Evolutionary conservation across 2,113 vertebrate genomes (phyloP), one percentile per base, ranked within the genome.

Genomic region (Podarcis cretensis): DNA sequence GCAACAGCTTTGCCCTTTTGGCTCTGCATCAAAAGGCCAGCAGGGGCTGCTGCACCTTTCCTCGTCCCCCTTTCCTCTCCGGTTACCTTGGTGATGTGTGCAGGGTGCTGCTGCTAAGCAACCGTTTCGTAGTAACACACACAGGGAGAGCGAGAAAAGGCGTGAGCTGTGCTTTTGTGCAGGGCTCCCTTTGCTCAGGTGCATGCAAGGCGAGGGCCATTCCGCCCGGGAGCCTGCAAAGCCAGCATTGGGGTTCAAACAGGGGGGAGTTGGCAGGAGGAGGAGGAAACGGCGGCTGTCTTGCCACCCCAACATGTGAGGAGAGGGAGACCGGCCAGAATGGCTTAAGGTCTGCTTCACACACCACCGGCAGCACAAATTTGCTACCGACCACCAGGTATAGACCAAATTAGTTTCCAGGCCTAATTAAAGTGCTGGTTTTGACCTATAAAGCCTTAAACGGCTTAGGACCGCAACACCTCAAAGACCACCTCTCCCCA

Each of bases 101-200:
- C 71, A 57, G 79, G 79, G 71, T 84, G 88, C 91, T 40, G 96
- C 96, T 96, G 96, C 96, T 95, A 94, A 92, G 95, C 96, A 96
- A 95, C 96, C 86, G 43, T 87, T 92, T 92, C 94, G 94, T 78
- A 89, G 93, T 92, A 80, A 94, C 94, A 92, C 73, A 78, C 73
- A 78, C 5, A 69, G 32, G 21, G n/a, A 87, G 43, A 30, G 48
- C 10, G 23, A 80, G 83, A 81, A 84, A 69, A 69, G 59, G 84
- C n/a, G 8, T 86, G 37, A 37, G 84, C 73, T 69, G 40, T 69
- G 63, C 79, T 40, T 88, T 83, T 88, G 69, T 82, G 30, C 27
- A 10, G 7, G 6, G 92, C 95, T 77, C 40, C n/a, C 71, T 77
- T 40, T 88, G 91, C 77, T 73, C 48, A 83, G 93, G 92, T 83